Evolutionary conservation across 2,797 vertebrate genomes (phyloP), one percentile per base, ranked within the genome.

Genomic region (Syncerus caffer): DNA sequence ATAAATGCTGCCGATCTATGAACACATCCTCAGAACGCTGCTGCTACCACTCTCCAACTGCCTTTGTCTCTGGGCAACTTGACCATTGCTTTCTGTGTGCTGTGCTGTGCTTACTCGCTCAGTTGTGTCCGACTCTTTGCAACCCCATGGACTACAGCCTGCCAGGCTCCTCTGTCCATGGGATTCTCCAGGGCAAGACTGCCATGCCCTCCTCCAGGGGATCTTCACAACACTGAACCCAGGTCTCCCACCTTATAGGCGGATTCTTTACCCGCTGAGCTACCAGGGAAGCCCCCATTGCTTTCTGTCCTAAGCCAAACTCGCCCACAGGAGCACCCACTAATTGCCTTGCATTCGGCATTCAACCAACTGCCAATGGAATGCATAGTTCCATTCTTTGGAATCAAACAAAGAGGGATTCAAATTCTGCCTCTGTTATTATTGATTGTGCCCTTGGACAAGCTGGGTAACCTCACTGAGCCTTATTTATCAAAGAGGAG

Each of bases 401-500:
- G 19, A 89, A 21, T 47, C 14, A 7, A 79, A 86, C 2, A 31
- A 83, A 93, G 13, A 60, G 23, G 15, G 60, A 85, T 34, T 80
- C 38, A 17, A 60, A 50, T 58, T 93, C 55, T 57, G 71, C 38
- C 42, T 85, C 51, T 74, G 15, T 5, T 21, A 27, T 86, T 45
- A 57, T 34, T n/a, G 19, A n/a, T 0, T 34, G 11, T 67, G 29
- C 5, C 42, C 21, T 83, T 62, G 21, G 5, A 60, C 31, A 53
- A 67, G 83, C 27, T 15, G 53, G 85, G 71, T 45, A 76, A 85
- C 7, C 29, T 80, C 90, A 83, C 27, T 50, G 96, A 89, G 53
- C 34, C 14, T 71, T 47, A 47, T 2, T 74, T 57, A 2, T 25
- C 13, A 53, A 88, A 88, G 42, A 88, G 3, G 19, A 95, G 38